Base-by-base conservation (phyloP, 2,888 invertebrate species). In the Watsonalla cultraria region DNA sequence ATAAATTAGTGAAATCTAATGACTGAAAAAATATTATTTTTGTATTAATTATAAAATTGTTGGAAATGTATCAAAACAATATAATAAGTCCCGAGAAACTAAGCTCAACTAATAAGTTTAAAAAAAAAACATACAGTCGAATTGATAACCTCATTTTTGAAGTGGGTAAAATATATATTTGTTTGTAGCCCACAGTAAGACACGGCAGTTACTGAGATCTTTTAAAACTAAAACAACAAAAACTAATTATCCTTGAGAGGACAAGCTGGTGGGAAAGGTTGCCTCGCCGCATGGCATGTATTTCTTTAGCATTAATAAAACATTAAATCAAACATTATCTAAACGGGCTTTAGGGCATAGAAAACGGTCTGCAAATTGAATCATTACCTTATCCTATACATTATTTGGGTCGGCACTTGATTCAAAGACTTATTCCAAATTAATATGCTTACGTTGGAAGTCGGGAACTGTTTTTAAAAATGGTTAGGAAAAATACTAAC, bases 281-380 rank as follows among this genome's bases (percentile, higher is more conserved):
- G 90, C 88, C 88, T 80, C 86, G 74, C 79, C 82, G 68, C 55
- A 66, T 80, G 88, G 86, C 89, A 85, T 76, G 74, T 83, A 85
- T 68, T 90, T 84, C 81, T 81, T 80, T 84, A 65, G 48, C 13
- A 74, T 68, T 69, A 72, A 68, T 68, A 65, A 78, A 73, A 76
- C 72, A 67, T 72, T 74, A 72, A 64, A 61, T 68, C 61, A 65
- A 64, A 76, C 69, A 78, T 71, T 76, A 78, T 69, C 61, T 65
- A 65, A 42, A 11, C 5, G 5, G 8, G 42, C 42, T 42, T 11
- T 5, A 8, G 42, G 42, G 5, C 42, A 11, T 42, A 42, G 11
- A 6, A 8, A 42, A 11, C 11, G 9, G 42, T 11, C 11, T 11
- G n/a, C n/a, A n/a, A 8, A 11, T 42, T 42, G 11, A 8, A 37